Evolutionary conservation across 1,140 invertebrate genomes (phyloP).

Genomic region (Tribolium madens): DNA sequence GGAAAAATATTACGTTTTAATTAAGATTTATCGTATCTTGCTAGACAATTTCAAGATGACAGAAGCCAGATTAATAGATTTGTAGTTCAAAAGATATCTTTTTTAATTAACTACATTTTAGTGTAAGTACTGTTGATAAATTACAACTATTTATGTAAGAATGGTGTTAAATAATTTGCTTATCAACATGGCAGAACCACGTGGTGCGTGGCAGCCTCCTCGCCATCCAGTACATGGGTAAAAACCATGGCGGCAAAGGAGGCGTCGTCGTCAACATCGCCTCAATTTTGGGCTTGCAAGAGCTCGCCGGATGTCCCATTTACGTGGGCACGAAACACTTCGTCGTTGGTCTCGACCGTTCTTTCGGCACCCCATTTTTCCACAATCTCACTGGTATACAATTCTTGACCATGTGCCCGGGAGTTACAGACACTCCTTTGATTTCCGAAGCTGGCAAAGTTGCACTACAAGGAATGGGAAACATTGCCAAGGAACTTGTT

Average conservation of each 20-base stretch:
- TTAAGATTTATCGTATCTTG: not conserved
- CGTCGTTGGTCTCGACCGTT: conserved; percentile 68
- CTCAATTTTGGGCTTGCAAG: conserved; percentile 66
- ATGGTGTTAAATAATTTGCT: no score
- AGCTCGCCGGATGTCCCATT: conserved; percentile 65
- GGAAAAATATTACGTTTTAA: not conserved
- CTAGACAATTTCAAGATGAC: no score
- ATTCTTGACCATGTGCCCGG: conserved; percentile 66
- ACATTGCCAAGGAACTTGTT: conserved; percentile 63
- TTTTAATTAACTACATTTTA: no score
- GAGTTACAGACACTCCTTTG: conserved; percentile 61
- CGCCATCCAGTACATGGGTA: conserved; percentile 67
- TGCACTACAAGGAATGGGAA: conserved; percentile 64
- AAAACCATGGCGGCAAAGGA: conserved; percentile 66
- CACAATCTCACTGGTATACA: conserved; percentile 66
- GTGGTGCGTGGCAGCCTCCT: conserved; percentile 66
- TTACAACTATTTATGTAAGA: no score
- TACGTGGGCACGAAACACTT: conserved; percentile 70
- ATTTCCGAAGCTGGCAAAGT: conserved; percentile 61
- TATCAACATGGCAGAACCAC: no score
- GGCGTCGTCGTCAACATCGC: conserved; percentile 67
- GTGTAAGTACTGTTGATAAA: no score
- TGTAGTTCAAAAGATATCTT: no score
- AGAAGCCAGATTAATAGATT: no score
- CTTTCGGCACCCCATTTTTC: conserved; percentile 64